Conservation (phyloP, 2,113 vertebrate genomes). For the Polypterus senegalus region DNA sequence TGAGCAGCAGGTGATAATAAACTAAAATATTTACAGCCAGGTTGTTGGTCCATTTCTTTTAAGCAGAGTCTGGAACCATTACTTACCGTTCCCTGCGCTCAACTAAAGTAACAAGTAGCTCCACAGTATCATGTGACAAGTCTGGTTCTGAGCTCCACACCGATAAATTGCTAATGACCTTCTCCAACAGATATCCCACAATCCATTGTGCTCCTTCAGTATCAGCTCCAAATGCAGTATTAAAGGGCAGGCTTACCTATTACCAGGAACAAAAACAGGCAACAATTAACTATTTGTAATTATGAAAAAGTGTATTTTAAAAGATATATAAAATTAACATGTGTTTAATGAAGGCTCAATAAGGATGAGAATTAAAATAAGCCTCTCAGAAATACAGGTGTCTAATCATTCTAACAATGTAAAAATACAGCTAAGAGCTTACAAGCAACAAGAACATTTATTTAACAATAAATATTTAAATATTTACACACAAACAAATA, state of each 20-base stretch:
- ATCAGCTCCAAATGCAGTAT: slow-evolving; percentile 87
- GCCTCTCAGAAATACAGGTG: slow-evolving; percentile 20
- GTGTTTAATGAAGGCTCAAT: slow-evolving; percentile 4
- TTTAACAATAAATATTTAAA: background rate
- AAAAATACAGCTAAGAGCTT: background rate
- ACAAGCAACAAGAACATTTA: no score
- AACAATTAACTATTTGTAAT: background rate
- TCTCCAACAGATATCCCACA: slow-evolving; percentile 95
- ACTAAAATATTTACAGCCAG: no score
- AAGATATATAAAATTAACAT: no score
- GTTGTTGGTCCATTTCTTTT: no score
- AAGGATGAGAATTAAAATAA: slow-evolving; percentile 29
- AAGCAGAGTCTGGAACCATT: slow-evolving; percentile 12
- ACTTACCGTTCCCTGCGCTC: slow-evolving; percentile 88
- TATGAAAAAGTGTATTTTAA: background rate
- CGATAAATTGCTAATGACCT: slow-evolving; percentile 93
- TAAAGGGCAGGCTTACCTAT: slow-evolving; percentile 88
- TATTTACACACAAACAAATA: slow-evolving; percentile 19
- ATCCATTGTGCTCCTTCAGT: slow-evolving; percentile 97
- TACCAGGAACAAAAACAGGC: slow-evolving; percentile 25
- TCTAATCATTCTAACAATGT: background rate
- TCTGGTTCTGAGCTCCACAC: slow-evolving; percentile 96
- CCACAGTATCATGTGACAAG: slow-evolving; percentile 90
- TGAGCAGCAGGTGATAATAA: no score
- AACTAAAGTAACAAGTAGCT: slow-evolving; percentile 89